Percentiles rank a stretch among this genome's conserved stretches.
These are phyloP conservation scores for Molossus molossus DNA, from an alignment of 2,797 vertebrate species.

Conservation along the genomic window DNA sequence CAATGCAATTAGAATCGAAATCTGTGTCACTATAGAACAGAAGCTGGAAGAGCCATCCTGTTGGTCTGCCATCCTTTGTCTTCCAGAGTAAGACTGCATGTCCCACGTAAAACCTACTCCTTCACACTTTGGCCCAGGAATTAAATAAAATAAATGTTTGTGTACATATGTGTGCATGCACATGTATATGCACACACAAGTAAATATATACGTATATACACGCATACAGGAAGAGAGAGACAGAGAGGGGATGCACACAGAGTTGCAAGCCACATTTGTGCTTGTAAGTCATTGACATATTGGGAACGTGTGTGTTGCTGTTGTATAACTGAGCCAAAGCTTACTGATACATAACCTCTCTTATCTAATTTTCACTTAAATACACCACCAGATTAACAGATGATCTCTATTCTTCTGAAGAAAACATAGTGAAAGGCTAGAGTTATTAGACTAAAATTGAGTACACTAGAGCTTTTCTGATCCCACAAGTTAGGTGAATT, in stretches of 20 bases:
- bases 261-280: not conserved
- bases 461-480: not conserved
- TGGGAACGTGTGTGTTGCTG: not conserved
- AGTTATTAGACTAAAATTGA: slow-evolving; percentile 9
- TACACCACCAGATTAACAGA: not conserved
- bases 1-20: not conserved
- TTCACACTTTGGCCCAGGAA: not conserved
- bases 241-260: not conserved
- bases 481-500: not conserved
- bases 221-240: not conserved
- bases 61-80: not conserved
- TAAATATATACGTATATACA: not conserved
- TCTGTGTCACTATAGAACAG: not conserved
- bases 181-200: not conserved
- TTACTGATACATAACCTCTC: not conserved
- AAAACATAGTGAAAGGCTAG: not conserved
- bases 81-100: not conserved
- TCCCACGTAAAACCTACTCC: not conserved
- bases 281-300: not conserved
- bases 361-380: slow-evolving; percentile 25
- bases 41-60: not conserved
- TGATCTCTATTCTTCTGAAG: not conserved
- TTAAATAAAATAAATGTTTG: not conserved
- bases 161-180: not conserved
- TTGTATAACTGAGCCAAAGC: not conserved